Conservation (phyloP, 1,140 invertebrate species). For the Homarus americanus region DNA sequence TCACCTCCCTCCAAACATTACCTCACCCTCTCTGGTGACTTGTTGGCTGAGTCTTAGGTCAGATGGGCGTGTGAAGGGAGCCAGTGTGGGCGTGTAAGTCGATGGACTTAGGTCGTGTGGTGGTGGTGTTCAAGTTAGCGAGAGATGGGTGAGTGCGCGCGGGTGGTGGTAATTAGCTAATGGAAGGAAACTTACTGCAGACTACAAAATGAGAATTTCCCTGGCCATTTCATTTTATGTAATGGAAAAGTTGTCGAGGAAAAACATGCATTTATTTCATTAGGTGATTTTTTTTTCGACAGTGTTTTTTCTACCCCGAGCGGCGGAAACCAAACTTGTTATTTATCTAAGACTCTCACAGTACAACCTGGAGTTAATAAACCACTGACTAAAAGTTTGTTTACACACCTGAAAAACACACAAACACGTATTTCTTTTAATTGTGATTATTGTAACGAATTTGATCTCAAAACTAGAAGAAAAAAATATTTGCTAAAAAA, state of each 20-base stretch:
- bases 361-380: no score
- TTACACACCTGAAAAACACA: no score
- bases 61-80: neutral
- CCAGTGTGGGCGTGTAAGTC: neutral
- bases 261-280: slow-evolving; percentile 71
- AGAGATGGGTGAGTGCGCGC: slow-evolving; percentile 10
- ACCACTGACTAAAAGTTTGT: no score
- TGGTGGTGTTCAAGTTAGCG: slow-evolving; percentile 17
- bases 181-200: slow-evolving; percentile 68
- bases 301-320: no score
- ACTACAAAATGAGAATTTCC: slow-evolving; percentile 70
- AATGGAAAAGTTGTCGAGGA: slow-evolving; percentile 66
- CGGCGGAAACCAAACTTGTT: no score
- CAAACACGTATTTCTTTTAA: no score
- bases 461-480: no score
- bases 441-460: no score
- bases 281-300: slow-evolving; percentile 38
- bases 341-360: no score
- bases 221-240: slow-evolving; percentile 69
- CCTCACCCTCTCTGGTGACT: neutral
- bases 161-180: slow-evolving; percentile 66
- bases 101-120: neutral
- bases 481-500: no score
- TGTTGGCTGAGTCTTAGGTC: neutral
- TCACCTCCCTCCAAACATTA: neutral